A percentile compares a stretch with the other conserved stretches of the same genome.
phyloP scores from a whole-genome alignment of 2,113 vertebrate species.

The Protomyctophum bolini region DNA sequence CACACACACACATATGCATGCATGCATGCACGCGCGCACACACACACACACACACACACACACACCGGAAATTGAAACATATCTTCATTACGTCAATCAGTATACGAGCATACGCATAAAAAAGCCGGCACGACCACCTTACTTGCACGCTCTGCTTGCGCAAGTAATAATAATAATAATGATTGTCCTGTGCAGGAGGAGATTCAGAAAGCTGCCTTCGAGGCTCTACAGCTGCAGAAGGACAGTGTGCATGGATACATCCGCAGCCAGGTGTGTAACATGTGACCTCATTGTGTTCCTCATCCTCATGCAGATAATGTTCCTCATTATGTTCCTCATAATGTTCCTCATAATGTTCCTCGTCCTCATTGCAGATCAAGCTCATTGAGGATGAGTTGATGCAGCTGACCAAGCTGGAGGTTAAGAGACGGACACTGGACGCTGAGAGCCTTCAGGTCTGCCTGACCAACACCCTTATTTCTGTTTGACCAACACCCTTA shows the following conservation, averaged over 20 bases:
- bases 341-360: constrained; percentile 47
- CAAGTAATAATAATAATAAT: background rate
- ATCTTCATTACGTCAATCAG: no score
- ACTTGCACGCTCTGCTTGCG: no score
- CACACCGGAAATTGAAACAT: no score
- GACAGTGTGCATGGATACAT: constrained; percentile 91
- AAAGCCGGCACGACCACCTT: no score
- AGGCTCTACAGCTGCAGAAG: constrained; percentile 92
- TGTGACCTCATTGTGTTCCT: constrained; percentile 26
- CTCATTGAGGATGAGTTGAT: constrained; percentile 97
- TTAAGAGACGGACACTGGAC: constrained; percentile 94
- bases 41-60: background rate
- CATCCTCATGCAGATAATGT: constrained; percentile 20
- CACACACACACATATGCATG: background rate
- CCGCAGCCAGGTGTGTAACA: constrained; percentile 86
- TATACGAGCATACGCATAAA: no score
- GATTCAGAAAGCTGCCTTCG: constrained; percentile 96
- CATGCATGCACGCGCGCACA: background rate
- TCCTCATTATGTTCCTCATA: constrained; percentile 35
- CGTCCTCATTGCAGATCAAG: constrained; percentile 92
- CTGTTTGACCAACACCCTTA: no score
- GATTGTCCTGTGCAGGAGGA: constrained; percentile 79
- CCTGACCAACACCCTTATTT: constrained; percentile 51
- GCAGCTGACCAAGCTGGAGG: constrained; percentile 98
- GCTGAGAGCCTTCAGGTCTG: constrained; percentile 94